Evolutionary conservation across 2,888 invertebrate species (phyloP).

Genomic region (Epistrophe grossulariae): DNA sequence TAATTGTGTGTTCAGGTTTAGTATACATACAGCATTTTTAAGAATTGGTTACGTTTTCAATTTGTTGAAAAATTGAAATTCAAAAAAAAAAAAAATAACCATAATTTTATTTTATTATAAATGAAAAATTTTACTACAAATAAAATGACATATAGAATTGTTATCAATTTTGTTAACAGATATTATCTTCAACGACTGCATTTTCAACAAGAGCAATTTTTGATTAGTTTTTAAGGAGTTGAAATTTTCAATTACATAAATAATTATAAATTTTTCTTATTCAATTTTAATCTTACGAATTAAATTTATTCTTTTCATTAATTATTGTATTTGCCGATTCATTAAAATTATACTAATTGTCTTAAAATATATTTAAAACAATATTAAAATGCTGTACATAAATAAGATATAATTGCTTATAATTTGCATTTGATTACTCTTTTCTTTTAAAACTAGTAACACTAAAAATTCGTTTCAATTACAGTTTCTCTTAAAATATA

Average conservation of each 20-base stretch:
- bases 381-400: constrained; percentile 55
- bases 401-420: constrained; percentile 70
- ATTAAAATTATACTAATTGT: constrained; percentile 6
- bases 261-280: constrained; percentile 7
- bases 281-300: constrained; percentile 4
- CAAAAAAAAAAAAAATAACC: not conserved
- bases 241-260: not conserved
- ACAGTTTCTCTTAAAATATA: constrained; percentile 72
- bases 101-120: not conserved
- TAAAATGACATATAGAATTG: not conserved
- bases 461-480: constrained; percentile 75
- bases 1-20: constrained; percentile 47
- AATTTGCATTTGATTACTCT: constrained; percentile 49
- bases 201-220: constrained; percentile 2
- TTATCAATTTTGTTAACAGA: constrained; percentile 1
- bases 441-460: constrained; percentile 47
- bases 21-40: constrained; percentile 59
- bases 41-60: constrained; percentile 6
- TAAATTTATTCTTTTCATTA: not conserved
- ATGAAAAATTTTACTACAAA: not conserved
- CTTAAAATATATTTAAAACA: constrained; percentile 31
- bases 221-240: not conserved
- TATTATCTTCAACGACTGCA: constrained; percentile 1
- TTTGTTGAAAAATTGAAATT: not conserved
- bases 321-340: constrained; percentile 16